Base-by-base conservation (phyloP, 2,797 vertebrate genomes). In the Pantherophis vulpinus region DNA sequence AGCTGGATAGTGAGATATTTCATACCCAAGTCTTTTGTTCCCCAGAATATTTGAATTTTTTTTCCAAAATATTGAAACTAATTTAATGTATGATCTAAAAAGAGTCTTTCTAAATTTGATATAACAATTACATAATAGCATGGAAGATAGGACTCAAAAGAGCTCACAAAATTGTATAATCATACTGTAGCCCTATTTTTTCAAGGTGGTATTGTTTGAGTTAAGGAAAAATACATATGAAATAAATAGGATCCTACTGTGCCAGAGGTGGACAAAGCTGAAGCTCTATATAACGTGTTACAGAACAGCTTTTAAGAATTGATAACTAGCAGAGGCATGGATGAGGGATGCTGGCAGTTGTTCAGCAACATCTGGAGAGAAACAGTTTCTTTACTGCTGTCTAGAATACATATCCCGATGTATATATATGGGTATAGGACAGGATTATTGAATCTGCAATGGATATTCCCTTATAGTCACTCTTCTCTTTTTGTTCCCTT, bases 401-500 rank as follows among this genome's bases (percentile, higher is more conserved):
- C 66, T 54, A 61, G 13, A 89, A 37, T 32, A 63, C 61, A 47
- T 90, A 63, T 23, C 4, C 79, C 20, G 2, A 79, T 25, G 11
- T 79, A 11, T 79, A 5, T 18, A 0, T 54, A 61, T 61, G 25
- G 3, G 0, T 27, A 70, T 1, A 37, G 4, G 91, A 89, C 18
- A 54, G 20, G 88, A 89, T 94, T 8, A 87, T 86, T 18, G 37
- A 0, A 32, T n/a, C 23, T 63, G 58, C 10, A 12, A 37, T 47
- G 25, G 11, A 55, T 58, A 29, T 42, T 58, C 2, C 13, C 42
- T 59, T n/a, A 58, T 42, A 47, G 23, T 29, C 6, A 16, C 20
- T 74, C 91, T 95, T 87, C 94, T 51, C 1, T 94, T 93, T 4
- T 54, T 93, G 93, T 27, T 1, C 92, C 14, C 12, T 63, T 25